These are phyloP conservation scores for Lipophrys pholis DNA, from an alignment of 2,113 vertebrate genomes.

Conservation along the genomic window DNA sequence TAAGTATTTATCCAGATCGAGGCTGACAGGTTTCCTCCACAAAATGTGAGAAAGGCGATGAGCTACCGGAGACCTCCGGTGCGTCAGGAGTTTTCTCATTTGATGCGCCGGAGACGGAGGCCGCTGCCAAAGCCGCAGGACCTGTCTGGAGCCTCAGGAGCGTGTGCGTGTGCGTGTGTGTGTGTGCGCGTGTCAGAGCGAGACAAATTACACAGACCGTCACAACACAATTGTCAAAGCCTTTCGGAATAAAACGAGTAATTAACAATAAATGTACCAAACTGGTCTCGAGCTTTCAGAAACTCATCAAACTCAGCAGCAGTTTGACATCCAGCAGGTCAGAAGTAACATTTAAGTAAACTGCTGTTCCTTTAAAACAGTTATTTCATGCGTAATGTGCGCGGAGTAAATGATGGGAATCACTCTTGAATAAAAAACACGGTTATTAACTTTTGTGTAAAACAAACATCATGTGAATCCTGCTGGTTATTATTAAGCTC, in stretches of 20 bases:
- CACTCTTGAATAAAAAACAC: too few species aligned
- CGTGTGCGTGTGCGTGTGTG: constrained; percentile 20
- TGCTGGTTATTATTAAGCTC: too few species aligned
- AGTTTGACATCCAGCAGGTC: too few species aligned
- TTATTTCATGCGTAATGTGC: background rate
- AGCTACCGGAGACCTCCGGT: constrained; percentile 47
- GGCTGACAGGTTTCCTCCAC: constrained; percentile 26
- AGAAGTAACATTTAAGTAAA: background rate
- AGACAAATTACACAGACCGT: too few species aligned
- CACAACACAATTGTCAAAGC: background rate
- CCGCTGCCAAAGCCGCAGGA: constrained; percentile 64
- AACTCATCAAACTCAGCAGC: too few species aligned
- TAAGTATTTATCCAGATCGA: constrained; percentile 31
- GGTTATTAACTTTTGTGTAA: too few species aligned
- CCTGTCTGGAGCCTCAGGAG: constrained; percentile 51
- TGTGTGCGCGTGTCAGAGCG: constrained; percentile 10
- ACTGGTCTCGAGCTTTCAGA: too few species aligned
- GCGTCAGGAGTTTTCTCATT: constrained; percentile 47
- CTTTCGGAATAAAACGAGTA: background rate
- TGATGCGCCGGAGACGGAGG: constrained; percentile 50
- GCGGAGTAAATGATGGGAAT: too few species aligned
- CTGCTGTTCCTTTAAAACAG: background rate
- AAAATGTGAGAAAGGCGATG: constrained; percentile 14
- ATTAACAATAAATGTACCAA: too few species aligned
- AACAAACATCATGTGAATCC: too few species aligned